Evolutionary conservation across 2,113 vertebrate genomes (phyloP).

Genomic region (Damaliscus lunatus): DNA sequence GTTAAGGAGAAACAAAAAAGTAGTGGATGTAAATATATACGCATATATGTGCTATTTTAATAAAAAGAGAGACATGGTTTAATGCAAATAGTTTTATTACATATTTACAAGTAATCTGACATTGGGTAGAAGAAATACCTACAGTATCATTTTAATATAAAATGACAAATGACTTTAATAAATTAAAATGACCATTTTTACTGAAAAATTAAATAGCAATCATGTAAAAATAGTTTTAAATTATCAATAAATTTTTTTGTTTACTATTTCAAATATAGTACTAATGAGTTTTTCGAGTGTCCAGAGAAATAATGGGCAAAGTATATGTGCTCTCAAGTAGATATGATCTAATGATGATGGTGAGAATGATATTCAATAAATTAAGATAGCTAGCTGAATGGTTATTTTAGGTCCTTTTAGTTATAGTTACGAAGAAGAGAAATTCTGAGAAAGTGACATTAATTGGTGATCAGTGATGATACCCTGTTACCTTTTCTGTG

Average conservation of each 20-base stretch:
- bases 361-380: not conserved
- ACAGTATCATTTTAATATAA: slow-evolving; percentile 76
- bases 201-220: slow-evolving; percentile 72
- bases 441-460: not conserved
- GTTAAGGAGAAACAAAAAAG: not conserved
- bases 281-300: slow-evolving; percentile 7
- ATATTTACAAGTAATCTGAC: slow-evolving; percentile 72
- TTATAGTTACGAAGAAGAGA: not conserved
- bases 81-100: slow-evolving; percentile 75
- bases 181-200: slow-evolving; percentile 73
- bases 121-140: slow-evolving; percentile 75
- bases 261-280: slow-evolving; percentile 54
- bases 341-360: not conserved
- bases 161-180: slow-evolving; percentile 74
- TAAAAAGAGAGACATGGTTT: slow-evolving; percentile 66
- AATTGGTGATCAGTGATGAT: slow-evolving; percentile 38
- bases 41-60: slow-evolving; percentile 4
- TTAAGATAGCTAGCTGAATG: not conserved
- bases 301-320: slow-evolving; percentile 45
- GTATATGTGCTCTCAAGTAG: not conserved
- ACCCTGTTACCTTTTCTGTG: slow-evolving; percentile 69
- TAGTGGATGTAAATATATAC: not conserved
- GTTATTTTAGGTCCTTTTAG: not conserved
- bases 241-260: slow-evolving; percentile 52
- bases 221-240: slow-evolving; percentile 74